Conservation (phyloP, 2,888 invertebrate species). For the Agrochola circellaris region DNA sequence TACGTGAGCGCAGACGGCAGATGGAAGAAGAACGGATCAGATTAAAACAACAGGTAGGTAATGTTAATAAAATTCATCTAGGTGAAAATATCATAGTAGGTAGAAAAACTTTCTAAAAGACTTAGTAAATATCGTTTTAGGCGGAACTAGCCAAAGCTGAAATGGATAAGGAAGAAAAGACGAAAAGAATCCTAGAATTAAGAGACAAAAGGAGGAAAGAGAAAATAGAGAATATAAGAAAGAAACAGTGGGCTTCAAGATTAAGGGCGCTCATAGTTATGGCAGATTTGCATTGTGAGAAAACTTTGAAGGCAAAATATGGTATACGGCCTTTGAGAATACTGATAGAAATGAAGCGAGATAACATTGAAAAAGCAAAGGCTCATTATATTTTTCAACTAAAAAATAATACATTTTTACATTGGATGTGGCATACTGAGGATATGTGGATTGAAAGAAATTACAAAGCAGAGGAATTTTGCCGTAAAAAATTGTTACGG, state of each 20-base stretch:
- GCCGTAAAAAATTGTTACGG: slow-evolving; percentile 86
- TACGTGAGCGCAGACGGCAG: slow-evolving; percentile 86
- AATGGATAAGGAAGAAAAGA: slow-evolving; percentile 92
- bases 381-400: slow-evolving; percentile 85
- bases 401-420: slow-evolving; percentile 86
- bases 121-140: slow-evolving; percentile 70
- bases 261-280: slow-evolving; percentile 87
- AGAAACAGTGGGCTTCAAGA: slow-evolving; percentile 89
- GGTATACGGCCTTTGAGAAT: slow-evolving; percentile 82
- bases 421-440: slow-evolving; percentile 90
- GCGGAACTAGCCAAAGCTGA: slow-evolving; percentile 87
- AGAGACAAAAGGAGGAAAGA: slow-evolving; percentile 91
- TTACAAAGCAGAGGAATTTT: slow-evolving; percentile 90
- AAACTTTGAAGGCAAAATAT: slow-evolving; percentile 80
- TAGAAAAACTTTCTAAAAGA: neutral
- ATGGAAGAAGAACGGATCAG: slow-evolving; percentile 87
- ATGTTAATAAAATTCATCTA: slow-evolving; percentile 66
- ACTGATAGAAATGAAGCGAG: slow-evolving; percentile 79
- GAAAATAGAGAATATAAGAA: slow-evolving; percentile 91
- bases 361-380: slow-evolving; percentile 86
- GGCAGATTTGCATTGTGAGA: slow-evolving; percentile 89
- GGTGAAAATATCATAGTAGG: neutral
- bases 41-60: slow-evolving; percentile 89
- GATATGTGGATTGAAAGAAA: slow-evolving; percentile 89
- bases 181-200: slow-evolving; percentile 90